Conservation (phyloP, 1,140 invertebrate genomes). For the Nasonia longicornis region DNA sequence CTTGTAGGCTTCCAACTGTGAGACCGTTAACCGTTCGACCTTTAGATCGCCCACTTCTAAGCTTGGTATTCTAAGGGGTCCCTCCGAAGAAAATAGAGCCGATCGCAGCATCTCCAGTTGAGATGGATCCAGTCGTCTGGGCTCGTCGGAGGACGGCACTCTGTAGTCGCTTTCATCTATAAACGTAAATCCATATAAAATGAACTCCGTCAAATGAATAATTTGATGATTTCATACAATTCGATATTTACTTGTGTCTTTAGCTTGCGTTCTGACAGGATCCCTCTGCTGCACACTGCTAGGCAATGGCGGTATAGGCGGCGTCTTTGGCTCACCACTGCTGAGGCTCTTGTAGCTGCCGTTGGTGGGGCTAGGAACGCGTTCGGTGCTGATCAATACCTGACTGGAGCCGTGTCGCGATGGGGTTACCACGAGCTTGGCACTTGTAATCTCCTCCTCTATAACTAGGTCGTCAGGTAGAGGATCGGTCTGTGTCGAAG, state of each 20-base stretch:
- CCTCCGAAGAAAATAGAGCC: slow-evolving; percentile 53
- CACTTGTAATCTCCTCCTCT: slow-evolving; percentile 70
- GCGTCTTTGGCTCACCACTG: slow-evolving; percentile 36
- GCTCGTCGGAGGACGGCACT: slow-evolving; percentile 11
- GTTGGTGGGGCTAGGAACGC: slow-evolving; percentile 56
- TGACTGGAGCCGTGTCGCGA: slow-evolving; percentile 61
- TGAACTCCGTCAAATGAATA: neutral
- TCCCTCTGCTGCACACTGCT: slow-evolving; percentile 5
- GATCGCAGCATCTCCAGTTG: slow-evolving; percentile 50
- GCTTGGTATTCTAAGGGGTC: slow-evolving; percentile 68
- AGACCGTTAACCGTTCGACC: slow-evolving; percentile 81
- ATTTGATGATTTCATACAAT: neutral
- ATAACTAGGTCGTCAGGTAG: slow-evolving; percentile 81
- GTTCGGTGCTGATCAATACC: slow-evolving; percentile 64
- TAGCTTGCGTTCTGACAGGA: neutral
- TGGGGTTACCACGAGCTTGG: slow-evolving; percentile 61
- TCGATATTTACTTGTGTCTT: slow-evolving; percentile 10
- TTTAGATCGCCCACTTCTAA: slow-evolving; percentile 81
- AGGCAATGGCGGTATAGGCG: slow-evolving; percentile 57
- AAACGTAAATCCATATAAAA: neutral
- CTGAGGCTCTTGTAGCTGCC: slow-evolving; percentile 10
- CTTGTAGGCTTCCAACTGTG: slow-evolving; percentile 80
- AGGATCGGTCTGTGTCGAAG: slow-evolving; percentile 85
- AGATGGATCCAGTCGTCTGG: slow-evolving; percentile 1
- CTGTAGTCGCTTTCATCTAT: slow-evolving; percentile 19